These are phyloP conservation scores for Dione vanillae DNA, from an alignment of 2,888 invertebrate species.

Conservation along the genomic window DNA sequence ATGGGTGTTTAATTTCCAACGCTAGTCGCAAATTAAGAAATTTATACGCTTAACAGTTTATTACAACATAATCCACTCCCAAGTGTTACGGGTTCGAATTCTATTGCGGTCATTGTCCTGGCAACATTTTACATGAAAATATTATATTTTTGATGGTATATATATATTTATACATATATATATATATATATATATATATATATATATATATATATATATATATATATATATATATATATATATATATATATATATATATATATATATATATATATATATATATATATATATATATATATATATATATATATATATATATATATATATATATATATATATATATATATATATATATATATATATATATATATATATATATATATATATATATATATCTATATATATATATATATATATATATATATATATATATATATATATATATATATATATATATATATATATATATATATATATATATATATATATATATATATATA, in stretches of 20 bases:
- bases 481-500: background rate
- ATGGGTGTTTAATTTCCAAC: too few species aligned
- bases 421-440: conserved; percentile 1
- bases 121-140: too few species aligned
- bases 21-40: too few species aligned
- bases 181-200: too few species aligned
- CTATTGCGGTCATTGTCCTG: too few species aligned
- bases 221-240: background rate
- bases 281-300: background rate
- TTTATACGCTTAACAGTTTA: too few species aligned
- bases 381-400: background rate
- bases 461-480: background rate
- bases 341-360: background rate
- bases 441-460: background rate
- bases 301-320: background rate
- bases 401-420: conserved; percentile 1
- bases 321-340: background rate
- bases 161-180: too few species aligned
- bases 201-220: background rate
- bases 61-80: too few species aligned
- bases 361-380: background rate
- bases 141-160: too few species aligned
- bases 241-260: background rate
- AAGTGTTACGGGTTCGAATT: too few species aligned
- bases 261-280: background rate